Conservation (phyloP, 2,797 vertebrate species). For the Tapirus indicus region DNA sequence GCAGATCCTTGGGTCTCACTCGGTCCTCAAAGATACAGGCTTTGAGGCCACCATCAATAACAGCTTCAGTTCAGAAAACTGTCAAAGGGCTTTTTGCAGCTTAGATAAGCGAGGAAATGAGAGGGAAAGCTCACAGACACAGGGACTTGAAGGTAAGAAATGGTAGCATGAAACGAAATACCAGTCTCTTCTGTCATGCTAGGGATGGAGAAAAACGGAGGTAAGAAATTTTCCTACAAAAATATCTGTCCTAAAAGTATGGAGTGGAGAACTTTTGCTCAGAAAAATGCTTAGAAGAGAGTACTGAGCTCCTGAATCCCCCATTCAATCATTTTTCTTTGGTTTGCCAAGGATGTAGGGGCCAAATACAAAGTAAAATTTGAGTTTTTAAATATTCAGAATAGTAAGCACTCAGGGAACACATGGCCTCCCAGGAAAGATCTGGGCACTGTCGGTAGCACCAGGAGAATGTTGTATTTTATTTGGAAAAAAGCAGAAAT, state of each 20-base stretch:
- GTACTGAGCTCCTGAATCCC: background rate
- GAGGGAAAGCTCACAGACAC: background rate
- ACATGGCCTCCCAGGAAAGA: background rate
- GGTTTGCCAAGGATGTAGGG: background rate
- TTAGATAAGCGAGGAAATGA: background rate
- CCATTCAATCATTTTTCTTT: constrained; percentile 18
- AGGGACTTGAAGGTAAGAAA: background rate
- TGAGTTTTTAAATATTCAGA: constrained; percentile 46
- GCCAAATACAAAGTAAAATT: constrained; percentile 17
- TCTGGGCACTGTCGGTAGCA: background rate
- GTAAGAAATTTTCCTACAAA: background rate
- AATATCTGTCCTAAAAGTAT: background rate
- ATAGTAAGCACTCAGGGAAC: background rate
- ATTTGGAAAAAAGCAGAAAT: background rate
- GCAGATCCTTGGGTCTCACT: background rate
- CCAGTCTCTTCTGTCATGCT: background rate
- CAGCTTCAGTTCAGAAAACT: constrained; percentile 5
- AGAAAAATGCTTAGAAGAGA: background rate
- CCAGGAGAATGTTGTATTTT: background rate
- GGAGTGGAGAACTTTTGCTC: background rate
- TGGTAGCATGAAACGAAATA: background rate
- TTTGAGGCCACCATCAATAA: background rate
- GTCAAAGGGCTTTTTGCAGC: background rate
- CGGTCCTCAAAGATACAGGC: background rate
- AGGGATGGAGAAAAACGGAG: background rate